These are phyloP conservation scores for Salvelinus sp. DNA, from an alignment of 2,113 vertebrate genomes.

Conservation along the genomic window DNA sequence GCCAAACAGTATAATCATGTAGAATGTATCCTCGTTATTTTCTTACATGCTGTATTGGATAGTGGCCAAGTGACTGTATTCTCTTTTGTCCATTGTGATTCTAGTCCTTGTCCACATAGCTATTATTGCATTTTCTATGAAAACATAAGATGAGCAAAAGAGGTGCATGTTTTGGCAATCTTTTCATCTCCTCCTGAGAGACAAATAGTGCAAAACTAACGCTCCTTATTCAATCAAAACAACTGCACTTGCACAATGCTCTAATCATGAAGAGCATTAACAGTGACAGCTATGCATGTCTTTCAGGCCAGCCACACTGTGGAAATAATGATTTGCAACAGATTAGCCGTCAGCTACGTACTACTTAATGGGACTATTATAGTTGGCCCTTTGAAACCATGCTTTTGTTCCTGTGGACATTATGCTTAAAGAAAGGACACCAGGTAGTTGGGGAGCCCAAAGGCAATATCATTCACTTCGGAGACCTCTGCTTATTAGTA, in stretches of 20 bases:
- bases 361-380: slow-evolving; percentile 34
- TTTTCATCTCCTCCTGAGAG: slow-evolving; percentile 34
- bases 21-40: not conserved
- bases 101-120: not conserved
- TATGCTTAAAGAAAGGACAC: slow-evolving; percentile 50
- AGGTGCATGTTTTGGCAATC: slow-evolving; percentile 20
- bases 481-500: slow-evolving; percentile 35
- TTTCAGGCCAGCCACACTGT: slow-evolving; percentile 12
- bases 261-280: slow-evolving; percentile 32
- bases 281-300: slow-evolving; percentile 29
- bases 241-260: slow-evolving; percentile 26
- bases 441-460: slow-evolving; percentile 55
- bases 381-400: slow-evolving; percentile 20
- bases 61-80: slow-evolving; percentile 1
- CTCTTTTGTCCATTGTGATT: not conserved
- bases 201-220: slow-evolving; percentile 30
- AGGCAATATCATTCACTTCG: slow-evolving; percentile 37
- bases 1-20: too few relatives aligned
- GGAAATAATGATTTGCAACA: slow-evolving; percentile 29
- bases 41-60: not conserved
- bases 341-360: slow-evolving; percentile 30
- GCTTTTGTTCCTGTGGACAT: slow-evolving; percentile 48
- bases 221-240: slow-evolving; percentile 17
- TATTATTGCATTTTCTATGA: not conserved
- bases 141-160: not conserved